Base-by-base conservation (phyloP, 2,113 vertebrate species). In the Lipophrys pholis region DNA sequence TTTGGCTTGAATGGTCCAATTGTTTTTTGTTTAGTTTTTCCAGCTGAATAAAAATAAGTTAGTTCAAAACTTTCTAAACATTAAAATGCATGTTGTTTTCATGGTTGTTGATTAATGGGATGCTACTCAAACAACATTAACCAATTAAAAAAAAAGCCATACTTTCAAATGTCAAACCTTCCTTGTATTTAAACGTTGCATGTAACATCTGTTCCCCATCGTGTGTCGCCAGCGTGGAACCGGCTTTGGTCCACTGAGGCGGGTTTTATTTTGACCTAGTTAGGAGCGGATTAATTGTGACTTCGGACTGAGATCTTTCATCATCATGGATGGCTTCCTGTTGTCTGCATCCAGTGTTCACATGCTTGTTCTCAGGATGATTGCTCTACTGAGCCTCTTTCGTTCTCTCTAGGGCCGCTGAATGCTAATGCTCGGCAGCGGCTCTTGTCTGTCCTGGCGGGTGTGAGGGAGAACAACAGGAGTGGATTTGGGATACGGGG, bases 281-380 rank as follows among this genome's bases (percentile, higher is more conserved):
- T 57, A 57, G 17, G 11, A 38, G 38, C 7, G 7, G 14, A 75
- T 63, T 50, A 49, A 66, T 30, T 67, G 12, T 35, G 55, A n/a
- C 5, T 17, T 61, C 43, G 14, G 14, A 21, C 40, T 21, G 43
- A 1, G 2, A 35, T 51, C 6, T 57, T 66, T 43, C 53, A 10
- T 54, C 21, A 36, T 67, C 30, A 4, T 7, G 21, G n/a, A 63
- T 69, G n/a, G 6, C 51, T 67, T 64, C 70, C 12, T 62, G 38
- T 36, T 8, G 38, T 60, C 56, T 64, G 38, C 68, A 67, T 63
- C 16, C 17, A 48, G 8, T 59, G 39, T 2, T 1, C 14, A 10
- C 5, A 16, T 52, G 51, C 9, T 12, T 6, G 42, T 48, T 21
- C 42, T 50, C 55, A 17, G 48, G 5, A 3, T 12, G 36, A 63